Conservation (phyloP, 2,113 vertebrate genomes). For the Neolamprologus cancellatus region DNA sequence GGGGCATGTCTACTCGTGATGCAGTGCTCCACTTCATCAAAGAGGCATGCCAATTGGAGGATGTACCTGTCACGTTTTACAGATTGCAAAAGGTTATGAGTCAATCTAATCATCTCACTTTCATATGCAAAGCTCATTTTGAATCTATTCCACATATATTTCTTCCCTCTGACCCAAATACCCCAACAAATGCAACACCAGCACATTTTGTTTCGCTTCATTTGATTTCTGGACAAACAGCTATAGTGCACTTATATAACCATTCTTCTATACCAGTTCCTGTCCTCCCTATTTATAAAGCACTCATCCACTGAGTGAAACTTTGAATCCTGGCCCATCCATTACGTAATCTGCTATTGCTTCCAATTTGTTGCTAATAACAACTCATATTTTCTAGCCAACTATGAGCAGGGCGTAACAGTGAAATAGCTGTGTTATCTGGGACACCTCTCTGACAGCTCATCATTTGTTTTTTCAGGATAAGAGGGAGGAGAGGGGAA, state of each 20-base stretch:
- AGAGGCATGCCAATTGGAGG: conserved; percentile 83
- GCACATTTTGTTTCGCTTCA: background rate
- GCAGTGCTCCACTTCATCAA: conserved; percentile 80
- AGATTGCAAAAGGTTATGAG: conserved; percentile 80
- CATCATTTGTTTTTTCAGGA: conserved; percentile 73
- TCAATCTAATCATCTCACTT: background rate
- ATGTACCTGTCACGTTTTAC: conserved; percentile 87
- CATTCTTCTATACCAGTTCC: background rate
- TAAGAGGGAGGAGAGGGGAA: conserved; percentile 82
- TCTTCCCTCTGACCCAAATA: background rate
- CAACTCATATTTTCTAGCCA: background rate
- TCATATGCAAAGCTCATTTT: background rate
- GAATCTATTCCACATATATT: background rate
- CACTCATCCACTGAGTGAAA: conserved; percentile 14
- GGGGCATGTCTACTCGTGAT: conserved; percentile 77
- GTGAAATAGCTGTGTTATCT: conserved; percentile 48
- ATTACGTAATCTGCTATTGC: conserved; percentile 16
- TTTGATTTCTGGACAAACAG: background rate
- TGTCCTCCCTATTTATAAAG: conserved; percentile 17
- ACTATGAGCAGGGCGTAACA: background rate
- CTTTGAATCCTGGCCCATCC: conserved; percentile 15
- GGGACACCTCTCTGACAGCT: conserved; percentile 49
- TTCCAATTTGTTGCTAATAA: conserved; percentile 14
- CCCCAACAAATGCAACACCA: background rate
- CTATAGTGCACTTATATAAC: conserved; percentile 10